Evolutionary conservation across 2,888 invertebrate species (phyloP), one percentile per base, ranked within the genome.

Genomic region (Mongoloraphidia duomilia): DNA sequence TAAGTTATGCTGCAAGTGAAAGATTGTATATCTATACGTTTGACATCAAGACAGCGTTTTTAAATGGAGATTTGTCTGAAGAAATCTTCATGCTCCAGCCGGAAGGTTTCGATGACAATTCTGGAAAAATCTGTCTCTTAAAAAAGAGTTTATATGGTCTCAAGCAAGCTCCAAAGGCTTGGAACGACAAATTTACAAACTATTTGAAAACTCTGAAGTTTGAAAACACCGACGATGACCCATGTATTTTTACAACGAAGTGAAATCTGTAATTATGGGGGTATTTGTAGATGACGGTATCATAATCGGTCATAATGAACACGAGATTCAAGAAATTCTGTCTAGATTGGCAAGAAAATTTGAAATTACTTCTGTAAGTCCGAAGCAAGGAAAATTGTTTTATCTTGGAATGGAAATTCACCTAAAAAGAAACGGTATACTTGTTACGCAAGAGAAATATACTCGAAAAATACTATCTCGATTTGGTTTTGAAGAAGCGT

Each of bases 381-480:
- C 9, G 33, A 12, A 43, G 34, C 35, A 46, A 45, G 41, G 36
- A 52, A 36, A 42, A 34, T 43, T 34, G 47, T 53, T 52, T 43
- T 57, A 55, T 49, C 49, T 60, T 33, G 54, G 57, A 3, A 59
- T 57, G 58, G 49, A 59, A 45, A 58, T 60, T 40, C 8, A 59
- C 35, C 14, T 52, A 13, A 42, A 34, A 41, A 45, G 58, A 14
- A 58, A 60, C 13, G 58, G 58, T 26, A 59, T 61, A 26, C 54
- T 55, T 47, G 59, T 56, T 53, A 49, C 56, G 17, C 17, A 17
- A 17, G 17, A 17, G 17, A 17, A 17, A 17, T 17, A 17, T 17
- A 17, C 17, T 17, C 17, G 17, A 17, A 17, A 17, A 17, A 17
- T 17, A 17, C 17, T 17, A 17, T 17, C 17, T 17, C 17, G 17